These are phyloP conservation scores for Rapana venosa DNA, from an alignment of 2,888 invertebrate species.

Conservation along the genomic window DNA sequence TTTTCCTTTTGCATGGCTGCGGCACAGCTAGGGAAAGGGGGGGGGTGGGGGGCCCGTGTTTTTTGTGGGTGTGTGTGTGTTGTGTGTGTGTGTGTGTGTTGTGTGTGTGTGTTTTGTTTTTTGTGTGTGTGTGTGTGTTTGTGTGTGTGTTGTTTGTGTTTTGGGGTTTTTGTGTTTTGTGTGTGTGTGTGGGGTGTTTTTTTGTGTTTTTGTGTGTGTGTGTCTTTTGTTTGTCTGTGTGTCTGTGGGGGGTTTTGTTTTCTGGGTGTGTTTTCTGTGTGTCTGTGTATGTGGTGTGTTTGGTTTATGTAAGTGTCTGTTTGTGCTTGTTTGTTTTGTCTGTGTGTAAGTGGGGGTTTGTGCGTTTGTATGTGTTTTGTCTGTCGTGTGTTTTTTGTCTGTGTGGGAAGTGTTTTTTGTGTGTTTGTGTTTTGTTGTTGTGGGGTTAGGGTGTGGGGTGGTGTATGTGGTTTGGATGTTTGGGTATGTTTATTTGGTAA, in stretches of 20 bases:
- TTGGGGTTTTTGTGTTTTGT: background rate
- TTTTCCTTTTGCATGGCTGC: background rate
- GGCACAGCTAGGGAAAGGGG: background rate
- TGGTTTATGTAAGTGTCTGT: background rate
- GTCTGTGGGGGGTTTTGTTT: background rate
- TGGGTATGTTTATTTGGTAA: too few relatives aligned
- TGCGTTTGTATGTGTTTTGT: too few relatives aligned
- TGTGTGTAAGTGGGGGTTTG: too few relatives aligned
- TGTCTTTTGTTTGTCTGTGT: background rate
- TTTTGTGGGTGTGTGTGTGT: slow-evolving; percentile 6
- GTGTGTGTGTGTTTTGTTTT: background rate
- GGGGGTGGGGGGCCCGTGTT: background rate
- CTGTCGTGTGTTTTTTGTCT: too few relatives aligned
- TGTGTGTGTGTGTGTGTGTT: background rate
- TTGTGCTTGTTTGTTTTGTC: too few relatives aligned
- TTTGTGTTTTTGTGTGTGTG: background rate
- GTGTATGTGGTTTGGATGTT: too few relatives aligned
- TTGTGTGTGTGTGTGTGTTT: too few relatives aligned
- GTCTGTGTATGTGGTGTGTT: too few relatives aligned
- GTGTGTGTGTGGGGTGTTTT: background rate
- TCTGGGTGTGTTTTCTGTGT: too few relatives aligned
- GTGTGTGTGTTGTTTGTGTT: background rate
- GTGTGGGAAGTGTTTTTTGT: too few relatives aligned
- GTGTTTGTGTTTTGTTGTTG: too few relatives aligned
- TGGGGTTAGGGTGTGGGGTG: too few relatives aligned